Conservation (phyloP, 2,797 vertebrate species). For the Bradypodion pumilum region DNA sequence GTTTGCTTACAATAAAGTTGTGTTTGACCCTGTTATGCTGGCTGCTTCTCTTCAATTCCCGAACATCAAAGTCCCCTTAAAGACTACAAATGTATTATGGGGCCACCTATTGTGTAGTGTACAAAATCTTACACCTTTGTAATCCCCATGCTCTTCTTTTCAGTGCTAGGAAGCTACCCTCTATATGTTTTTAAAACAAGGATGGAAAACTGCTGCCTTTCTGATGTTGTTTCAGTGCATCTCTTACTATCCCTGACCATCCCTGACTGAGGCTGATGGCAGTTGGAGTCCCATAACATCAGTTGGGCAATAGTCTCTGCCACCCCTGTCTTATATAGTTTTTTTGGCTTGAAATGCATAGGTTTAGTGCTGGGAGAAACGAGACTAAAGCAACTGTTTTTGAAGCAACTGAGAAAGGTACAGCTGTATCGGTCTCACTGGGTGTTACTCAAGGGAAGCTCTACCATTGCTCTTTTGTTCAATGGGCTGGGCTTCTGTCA, state of each 20-base stretch:
- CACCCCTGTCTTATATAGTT: neutral
- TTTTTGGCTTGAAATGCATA: neutral
- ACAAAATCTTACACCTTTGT: no score
- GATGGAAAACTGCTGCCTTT: neutral
- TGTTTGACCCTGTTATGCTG: no score
- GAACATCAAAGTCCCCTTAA: no score
- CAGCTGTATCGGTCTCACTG: neutral
- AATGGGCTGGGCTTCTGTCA: neutral
- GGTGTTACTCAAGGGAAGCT: neutral
- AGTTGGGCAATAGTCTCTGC: neutral
- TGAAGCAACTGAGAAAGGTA: rapidly evolving
- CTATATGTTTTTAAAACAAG: neutral
- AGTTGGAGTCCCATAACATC: neutral
- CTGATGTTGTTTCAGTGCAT: neutral
- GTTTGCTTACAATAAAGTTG: no score
- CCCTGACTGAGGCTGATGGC: neutral
- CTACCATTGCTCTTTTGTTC: neutral
- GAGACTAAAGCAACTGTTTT: neutral
- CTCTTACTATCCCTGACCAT: neutral
- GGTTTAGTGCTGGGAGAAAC: neutral
- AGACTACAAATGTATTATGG: no score
- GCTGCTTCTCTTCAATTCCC: no score
- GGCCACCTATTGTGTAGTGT: no score
- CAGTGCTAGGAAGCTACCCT: neutral
- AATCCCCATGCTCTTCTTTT: no score